Base-by-base conservation (phyloP, 2,113 vertebrate genomes). In the Rhinopomastus cyanomelas region DNA sequence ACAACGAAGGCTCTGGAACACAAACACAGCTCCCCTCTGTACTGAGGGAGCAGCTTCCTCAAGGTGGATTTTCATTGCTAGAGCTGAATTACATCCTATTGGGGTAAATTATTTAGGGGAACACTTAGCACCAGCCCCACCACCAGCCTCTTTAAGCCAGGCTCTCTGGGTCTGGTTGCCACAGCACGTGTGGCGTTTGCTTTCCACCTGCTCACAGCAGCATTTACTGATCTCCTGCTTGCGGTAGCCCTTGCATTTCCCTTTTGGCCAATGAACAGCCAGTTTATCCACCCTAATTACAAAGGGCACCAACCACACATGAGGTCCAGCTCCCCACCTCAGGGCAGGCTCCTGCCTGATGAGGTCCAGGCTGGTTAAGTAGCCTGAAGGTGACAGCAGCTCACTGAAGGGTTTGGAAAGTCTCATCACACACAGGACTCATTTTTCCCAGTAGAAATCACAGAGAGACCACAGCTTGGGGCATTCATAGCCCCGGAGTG, bases 221-320 rank as follows among this genome's bases (percentile, higher is more conserved):
- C 6, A 34, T 46, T 37, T 25, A 53, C 56, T 23, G 15, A 21
- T 15, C 29, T 64, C 3, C 12, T 32, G 51, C 55, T 66, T 27
- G 25, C 42, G 56, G 26, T 2, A 46, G n/a, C 23, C n/a, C 44
- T 29, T 51, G 18, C 46, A 19, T 74, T 82, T 86, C 61, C 77
- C 6, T 1, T 23, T 30, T 17, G 61, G 22, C 8, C 0, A 0
- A 32, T 29, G 16, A 19, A 30, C 0, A 0, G 25, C 3, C 25
- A 12, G 39, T 49, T 61, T 51, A 44, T 5, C 56, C 22, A 15
- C 19, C 2, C 42, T 77, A 6, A 25, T 16, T 10, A 25, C 17
- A 7, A 74, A 53, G 29, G 14, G 79, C 37, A 53, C 21, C 44
- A 30, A 19, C 26, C 27, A 26, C 8, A 9, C 7, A 2, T 2